Conservation (phyloP, 92 coral and sea anemone genomes). For the Palythoa heliodiscus region DNA sequence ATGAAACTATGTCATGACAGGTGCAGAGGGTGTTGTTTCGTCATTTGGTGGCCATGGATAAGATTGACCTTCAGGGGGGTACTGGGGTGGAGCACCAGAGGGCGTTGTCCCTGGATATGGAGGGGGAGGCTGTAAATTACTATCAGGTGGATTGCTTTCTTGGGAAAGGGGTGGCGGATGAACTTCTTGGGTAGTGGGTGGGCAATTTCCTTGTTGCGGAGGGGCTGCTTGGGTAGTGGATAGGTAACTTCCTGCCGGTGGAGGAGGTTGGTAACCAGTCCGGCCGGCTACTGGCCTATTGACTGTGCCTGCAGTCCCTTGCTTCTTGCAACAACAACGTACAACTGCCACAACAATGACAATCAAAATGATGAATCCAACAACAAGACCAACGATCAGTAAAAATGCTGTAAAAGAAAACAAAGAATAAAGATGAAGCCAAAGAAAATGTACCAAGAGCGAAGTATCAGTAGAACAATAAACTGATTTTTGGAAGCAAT, state of each 20-base stretch:
- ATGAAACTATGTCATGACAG: background rate
- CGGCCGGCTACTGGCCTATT: constrained; percentile 3
- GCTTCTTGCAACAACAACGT: background rate
- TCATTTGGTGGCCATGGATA: constrained; percentile 22
- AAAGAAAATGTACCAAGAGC: background rate
- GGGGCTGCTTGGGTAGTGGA: background rate
- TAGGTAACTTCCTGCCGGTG: too few relatives aligned
- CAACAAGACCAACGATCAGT: constrained; percentile 10
- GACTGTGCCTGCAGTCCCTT: background rate
- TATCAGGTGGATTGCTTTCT: background rate
- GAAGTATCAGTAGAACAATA: too few relatives aligned
- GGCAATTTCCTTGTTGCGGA: background rate
- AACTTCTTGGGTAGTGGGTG: background rate
- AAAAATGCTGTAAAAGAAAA: constrained; percentile 1
- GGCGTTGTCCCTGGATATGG: constrained; percentile 4
- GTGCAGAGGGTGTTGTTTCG: background rate
- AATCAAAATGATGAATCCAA: background rate
- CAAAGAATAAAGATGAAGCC: too few relatives aligned
- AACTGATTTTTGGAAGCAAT: too few relatives aligned
- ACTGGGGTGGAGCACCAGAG: constrained; percentile 19
- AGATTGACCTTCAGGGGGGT: background rate
- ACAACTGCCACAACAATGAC: background rate
- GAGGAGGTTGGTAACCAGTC: background rate
- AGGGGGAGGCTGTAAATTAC: background rate
- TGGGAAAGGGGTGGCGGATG: background rate